Percentiles rank a stretch among this genome's conserved stretches.
These are phyloP conservation scores for Propithecus perrieri DNA, from an alignment of 2,797 vertebrate species.

Conservation along the genomic window DNA sequence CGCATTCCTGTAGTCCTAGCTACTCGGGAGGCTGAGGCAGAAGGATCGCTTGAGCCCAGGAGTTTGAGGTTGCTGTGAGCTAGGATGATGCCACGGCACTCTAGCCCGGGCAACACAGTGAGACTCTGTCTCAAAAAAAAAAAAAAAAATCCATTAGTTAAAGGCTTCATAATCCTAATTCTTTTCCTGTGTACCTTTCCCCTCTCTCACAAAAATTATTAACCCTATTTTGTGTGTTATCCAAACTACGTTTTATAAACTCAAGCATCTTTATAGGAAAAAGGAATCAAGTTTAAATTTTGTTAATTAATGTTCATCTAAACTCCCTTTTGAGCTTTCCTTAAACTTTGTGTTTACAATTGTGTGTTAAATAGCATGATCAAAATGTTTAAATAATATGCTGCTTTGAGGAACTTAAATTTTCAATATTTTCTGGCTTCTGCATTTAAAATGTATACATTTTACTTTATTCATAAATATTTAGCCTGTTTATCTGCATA, in stretches of 20 bases:
- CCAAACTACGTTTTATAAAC: constrained; percentile 4
- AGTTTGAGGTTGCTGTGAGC: too few species aligned
- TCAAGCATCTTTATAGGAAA: neutral
- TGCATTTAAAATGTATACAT: neutral
- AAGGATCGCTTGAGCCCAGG: too few species aligned
- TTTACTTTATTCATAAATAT: constrained; percentile 18
- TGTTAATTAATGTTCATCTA: neutral
- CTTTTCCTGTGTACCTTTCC: neutral
- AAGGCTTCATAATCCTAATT: neutral
- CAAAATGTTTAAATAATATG: neutral
- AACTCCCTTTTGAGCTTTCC: constrained; percentile 5
- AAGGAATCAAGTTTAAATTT: constrained; percentile 3
- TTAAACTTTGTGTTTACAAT: constrained; percentile 28
- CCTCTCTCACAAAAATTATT: neutral
- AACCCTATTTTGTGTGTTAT: neutral
- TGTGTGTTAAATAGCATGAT: neutral
- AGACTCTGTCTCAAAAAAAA: too few species aligned
- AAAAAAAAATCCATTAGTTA: neutral
- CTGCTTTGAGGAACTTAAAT: neutral
- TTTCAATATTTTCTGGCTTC: neutral
- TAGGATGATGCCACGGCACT: too few species aligned
- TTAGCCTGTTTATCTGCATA: constrained; percentile 5
- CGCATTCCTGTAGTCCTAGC: too few species aligned
- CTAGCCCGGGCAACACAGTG: too few species aligned
- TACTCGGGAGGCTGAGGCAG: too few species aligned